Conservation (phyloP, 2,888 invertebrate genomes). For the Clivina fossor region DNA sequence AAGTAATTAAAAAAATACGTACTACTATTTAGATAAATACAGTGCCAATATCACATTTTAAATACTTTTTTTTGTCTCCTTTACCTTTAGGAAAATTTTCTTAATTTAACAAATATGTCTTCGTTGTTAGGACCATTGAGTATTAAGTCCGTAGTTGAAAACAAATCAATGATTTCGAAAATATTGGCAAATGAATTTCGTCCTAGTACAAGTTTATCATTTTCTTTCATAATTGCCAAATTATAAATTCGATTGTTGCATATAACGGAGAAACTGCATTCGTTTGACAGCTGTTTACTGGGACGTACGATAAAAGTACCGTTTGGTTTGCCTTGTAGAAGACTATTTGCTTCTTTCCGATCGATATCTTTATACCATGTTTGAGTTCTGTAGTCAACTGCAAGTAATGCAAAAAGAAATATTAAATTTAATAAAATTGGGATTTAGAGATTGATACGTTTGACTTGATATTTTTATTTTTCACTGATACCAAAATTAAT, state of each 20-base stretch:
- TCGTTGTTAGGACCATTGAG: slow-evolving; percentile 16
- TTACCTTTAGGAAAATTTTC: too few relatives aligned
- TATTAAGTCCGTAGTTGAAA: slow-evolving; percentile 20
- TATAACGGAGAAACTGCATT: slow-evolving; percentile 37
- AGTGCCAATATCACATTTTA: too few relatives aligned
- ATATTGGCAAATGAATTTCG: slow-evolving; percentile 29
- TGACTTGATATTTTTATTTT: too few relatives aligned
- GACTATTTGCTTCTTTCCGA: slow-evolving; percentile 31
- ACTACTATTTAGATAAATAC: too few relatives aligned
- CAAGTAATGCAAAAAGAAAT: too few relatives aligned
- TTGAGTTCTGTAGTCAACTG: slow-evolving; percentile 31
- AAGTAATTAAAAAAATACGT: too few relatives aligned
- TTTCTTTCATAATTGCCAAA: slow-evolving; percentile 26
- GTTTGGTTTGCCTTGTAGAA: slow-evolving; percentile 32
- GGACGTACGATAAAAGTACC: slow-evolving; percentile 38
- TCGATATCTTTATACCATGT: slow-evolving; percentile 35
- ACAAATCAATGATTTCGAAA: slow-evolving; percentile 35
- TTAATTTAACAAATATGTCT: slow-evolving; percentile 13
- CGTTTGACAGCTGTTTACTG: slow-evolving; percentile 27
- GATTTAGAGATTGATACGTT: too few relatives aligned
- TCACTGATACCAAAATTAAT: too few relatives aligned
- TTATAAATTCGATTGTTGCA: slow-evolving; percentile 35
- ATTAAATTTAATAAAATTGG: too few relatives aligned
- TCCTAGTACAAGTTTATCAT: slow-evolving; percentile 22
- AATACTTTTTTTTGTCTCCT: too few relatives aligned